A percentile compares a stretch with the other conserved stretches of the same genome.
Conservation (phyloP, 1,140 invertebrate genomes). For the Philopotamus ludificatus region DNA sequence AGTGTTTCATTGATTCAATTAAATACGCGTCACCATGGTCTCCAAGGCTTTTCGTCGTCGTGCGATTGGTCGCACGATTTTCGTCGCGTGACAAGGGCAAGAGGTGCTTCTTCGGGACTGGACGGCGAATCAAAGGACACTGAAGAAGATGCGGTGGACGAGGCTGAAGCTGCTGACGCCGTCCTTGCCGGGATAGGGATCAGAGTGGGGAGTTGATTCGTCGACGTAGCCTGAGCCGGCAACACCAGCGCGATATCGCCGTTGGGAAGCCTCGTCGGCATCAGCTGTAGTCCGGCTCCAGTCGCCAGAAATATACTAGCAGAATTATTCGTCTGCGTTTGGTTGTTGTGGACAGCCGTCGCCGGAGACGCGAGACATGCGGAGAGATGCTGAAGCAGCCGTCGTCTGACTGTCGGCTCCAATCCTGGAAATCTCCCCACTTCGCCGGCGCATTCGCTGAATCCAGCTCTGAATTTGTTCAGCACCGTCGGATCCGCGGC, state of each 20-base stretch:
- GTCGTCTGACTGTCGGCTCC: conserved; percentile 67
- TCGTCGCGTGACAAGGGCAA: conserved; percentile 70
- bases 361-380: conserved; percentile 60
- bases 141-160: conserved; percentile 55
- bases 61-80: conserved; percentile 52
- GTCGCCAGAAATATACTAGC: conserved; percentile 50
- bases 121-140: conserved; percentile 50
- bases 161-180: conserved; percentile 65
- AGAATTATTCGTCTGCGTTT: conserved; percentile 55
- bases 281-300: conserved; percentile 69
- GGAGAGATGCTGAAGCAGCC: conserved; percentile 71
- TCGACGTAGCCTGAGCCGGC: conserved; percentile 57
- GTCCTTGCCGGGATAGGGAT: conserved; percentile 72
- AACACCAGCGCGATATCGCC: conserved; percentile 78
- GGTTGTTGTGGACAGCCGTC: conserved; percentile 53
- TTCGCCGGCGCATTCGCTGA: conserved; percentile 83
- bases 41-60: conserved; percentile 62
- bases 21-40: conserved; percentile 65
- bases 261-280: conserved; percentile 75
- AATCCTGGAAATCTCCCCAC: conserved; percentile 74
- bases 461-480: conserved; percentile 85
- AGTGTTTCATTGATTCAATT: too few relatives aligned
- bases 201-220: conserved; percentile 62
- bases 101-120: conserved; percentile 59
- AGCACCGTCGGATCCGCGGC: conserved; percentile 74